Conservation (phyloP, 2,113 vertebrate species). For the Myotis lucifugus region DNA sequence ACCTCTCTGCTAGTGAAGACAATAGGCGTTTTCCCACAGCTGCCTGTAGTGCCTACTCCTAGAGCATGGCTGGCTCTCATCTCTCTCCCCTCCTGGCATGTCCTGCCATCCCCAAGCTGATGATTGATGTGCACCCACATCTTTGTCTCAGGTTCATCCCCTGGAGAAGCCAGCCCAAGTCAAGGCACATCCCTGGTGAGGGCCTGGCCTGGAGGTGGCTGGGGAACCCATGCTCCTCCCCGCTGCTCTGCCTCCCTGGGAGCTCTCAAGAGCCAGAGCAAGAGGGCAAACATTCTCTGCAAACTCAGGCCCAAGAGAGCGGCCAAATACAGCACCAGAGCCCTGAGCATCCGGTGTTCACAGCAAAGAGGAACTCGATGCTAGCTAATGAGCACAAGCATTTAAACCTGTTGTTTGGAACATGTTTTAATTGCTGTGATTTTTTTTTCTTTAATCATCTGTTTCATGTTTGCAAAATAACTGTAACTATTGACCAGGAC, state of each 20-base stretch:
- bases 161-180: neutral
- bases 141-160: neutral
- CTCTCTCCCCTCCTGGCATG: neutral
- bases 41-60: too few relatives aligned
- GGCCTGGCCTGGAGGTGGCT: accelerated
- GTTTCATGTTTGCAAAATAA: slow-evolving; percentile 11
- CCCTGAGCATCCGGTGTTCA: neutral
- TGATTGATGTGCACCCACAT: neutral
- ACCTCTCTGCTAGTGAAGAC: too few relatives aligned
- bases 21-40: too few relatives aligned
- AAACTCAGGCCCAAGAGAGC: neutral
- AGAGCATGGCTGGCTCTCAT: accelerated
- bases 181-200: neutral
- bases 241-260: accelerated
- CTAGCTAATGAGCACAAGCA: neutral
- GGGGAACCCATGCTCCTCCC: accelerated
- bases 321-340: accelerated
- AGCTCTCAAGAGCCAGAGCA: neutral
- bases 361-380: neutral
- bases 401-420: neutral
- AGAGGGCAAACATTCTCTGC: neutral
- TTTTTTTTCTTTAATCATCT: neutral
- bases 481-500: neutral
- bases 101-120: too few relatives aligned
- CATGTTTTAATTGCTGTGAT: neutral